These are phyloP conservation scores for Zaprionus camerounensis DNA, from an alignment of 1,140 invertebrate species.

Conservation along the genomic window DNA sequence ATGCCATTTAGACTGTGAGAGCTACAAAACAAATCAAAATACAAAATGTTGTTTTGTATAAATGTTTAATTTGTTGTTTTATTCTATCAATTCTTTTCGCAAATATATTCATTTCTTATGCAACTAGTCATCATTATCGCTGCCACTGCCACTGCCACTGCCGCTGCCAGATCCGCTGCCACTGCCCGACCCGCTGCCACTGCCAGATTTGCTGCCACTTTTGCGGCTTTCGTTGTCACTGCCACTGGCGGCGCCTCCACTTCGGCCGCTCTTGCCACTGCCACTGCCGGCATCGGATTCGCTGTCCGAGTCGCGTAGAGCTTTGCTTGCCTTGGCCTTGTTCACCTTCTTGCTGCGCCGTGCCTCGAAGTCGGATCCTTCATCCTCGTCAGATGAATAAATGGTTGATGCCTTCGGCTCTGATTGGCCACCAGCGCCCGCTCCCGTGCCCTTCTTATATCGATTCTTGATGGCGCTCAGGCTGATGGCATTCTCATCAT, in stretches of 20 bases:
- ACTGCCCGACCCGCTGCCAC: constrained; percentile 52
- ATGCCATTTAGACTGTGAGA: neutral
- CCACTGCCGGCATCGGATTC: constrained; percentile 81
- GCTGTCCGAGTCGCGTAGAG: constrained; percentile 91
- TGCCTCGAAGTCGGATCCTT: constrained; percentile 94
- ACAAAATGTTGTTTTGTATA: neutral
- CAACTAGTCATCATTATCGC: constrained; percentile 63
- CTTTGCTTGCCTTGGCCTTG: constrained; percentile 92
- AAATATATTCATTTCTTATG: neutral
- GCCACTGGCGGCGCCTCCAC: constrained; percentile 50
- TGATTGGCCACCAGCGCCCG: constrained; percentile 28
- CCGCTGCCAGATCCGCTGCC: constrained; percentile 42
- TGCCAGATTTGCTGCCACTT: constrained; percentile 56
- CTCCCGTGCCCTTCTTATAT: constrained; percentile 88
- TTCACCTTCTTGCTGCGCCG: constrained; percentile 90
- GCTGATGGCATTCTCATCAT: constrained; percentile 96
- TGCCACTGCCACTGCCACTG: constrained; percentile 61
- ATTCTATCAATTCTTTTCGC: neutral
- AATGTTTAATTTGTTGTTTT: neutral
- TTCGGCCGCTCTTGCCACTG: constrained; percentile 63
- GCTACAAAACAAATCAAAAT: neutral
- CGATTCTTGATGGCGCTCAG: constrained; percentile 97
- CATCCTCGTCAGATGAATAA: constrained; percentile 96
- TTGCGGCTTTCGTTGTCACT: constrained; percentile 64
- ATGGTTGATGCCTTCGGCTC: constrained; percentile 88